phyloP scores from a whole-genome alignment of 2,888 invertebrate genomes.

The Aporophyla lueneburgensis region DNA sequence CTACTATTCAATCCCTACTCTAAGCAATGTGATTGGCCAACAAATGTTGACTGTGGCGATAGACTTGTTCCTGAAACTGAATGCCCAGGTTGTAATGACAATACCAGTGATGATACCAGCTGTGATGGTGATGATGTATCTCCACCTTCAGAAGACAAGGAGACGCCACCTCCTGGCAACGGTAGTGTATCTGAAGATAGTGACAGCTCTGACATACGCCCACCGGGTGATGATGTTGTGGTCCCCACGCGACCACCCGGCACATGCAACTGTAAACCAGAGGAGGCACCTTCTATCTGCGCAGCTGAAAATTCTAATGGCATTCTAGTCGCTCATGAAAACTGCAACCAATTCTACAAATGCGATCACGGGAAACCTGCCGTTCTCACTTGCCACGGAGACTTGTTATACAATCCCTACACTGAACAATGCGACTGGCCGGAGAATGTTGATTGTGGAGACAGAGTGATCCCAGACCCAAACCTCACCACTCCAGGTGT shows the following conservation, averaged over 20 bases:
- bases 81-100: slow-evolving; percentile 46
- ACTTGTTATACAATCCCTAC: slow-evolving; percentile 68
- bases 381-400: not conserved
- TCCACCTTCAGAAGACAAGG: not conserved
- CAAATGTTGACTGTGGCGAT: slow-evolving; percentile 69
- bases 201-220: slow-evolving; percentile 8
- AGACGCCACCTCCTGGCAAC: not conserved
- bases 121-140: slow-evolving; percentile 35
- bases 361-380: slow-evolving; percentile 49
- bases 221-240: not conserved
- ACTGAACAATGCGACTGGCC: slow-evolving; percentile 75
- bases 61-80: slow-evolving; percentile 60
- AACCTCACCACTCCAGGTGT: not conserved
- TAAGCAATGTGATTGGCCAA: slow-evolving; percentile 70
- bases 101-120: slow-evolving; percentile 24
- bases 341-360: slow-evolving; percentile 75
- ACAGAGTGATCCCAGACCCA: slow-evolving; percentile 42
- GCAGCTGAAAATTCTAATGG: slow-evolving; percentile 67
- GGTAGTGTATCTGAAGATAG: slow-evolving; percentile 21
- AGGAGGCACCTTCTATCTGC: slow-evolving; percentile 71
- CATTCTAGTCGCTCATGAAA: slow-evolving; percentile 71
- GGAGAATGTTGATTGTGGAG: slow-evolving; percentile 69
- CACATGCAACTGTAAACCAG: slow-evolving; percentile 50
- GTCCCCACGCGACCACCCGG: slow-evolving; percentile 11
- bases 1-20: slow-evolving; percentile 67